Conservation (phyloP, 2,113 vertebrate species). For the Sinosuthora webbiana region DNA sequence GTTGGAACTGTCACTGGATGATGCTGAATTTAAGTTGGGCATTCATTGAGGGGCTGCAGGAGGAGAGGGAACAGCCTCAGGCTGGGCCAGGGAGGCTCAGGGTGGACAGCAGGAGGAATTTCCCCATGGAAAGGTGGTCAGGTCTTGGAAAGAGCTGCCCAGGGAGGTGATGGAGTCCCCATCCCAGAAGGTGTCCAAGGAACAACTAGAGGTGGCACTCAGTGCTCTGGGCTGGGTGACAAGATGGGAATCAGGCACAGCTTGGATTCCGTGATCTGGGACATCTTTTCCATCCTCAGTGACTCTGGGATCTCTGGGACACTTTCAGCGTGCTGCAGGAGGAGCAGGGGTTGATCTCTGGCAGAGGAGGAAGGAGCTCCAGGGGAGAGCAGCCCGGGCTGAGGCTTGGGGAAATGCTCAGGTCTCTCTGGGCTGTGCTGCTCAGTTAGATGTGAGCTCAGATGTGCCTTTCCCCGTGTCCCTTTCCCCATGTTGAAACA, state of each 20-base stretch:
- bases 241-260: not conserved
- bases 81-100: fast-evolving
- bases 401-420: not conserved
- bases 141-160: not conserved
- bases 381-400: not conserved
- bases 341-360: fast-evolving
- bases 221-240: not conserved
- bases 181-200: no score
- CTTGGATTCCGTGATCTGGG: not conserved
- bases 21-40: not conserved
- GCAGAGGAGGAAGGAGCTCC: not conserved
- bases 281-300: not conserved
- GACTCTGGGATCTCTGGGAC: not conserved
- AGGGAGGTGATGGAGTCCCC: fast-evolving
- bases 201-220: not conserved
- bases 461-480: not conserved
- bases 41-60: not conserved
- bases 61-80: fast-evolving
- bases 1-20: not conserved
- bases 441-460: fast-evolving
- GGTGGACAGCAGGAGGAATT: not conserved
- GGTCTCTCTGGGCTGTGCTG: not conserved
- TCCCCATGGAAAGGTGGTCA: not conserved
- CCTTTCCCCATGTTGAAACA: not conserved
- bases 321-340: not conserved